A percentile compares a stretch with the other conserved stretches of the same genome.
phyloP scores from a whole-genome alignment of 2,888 invertebrate genomes.

The Mesorhabditis spiculigera region DNA sequence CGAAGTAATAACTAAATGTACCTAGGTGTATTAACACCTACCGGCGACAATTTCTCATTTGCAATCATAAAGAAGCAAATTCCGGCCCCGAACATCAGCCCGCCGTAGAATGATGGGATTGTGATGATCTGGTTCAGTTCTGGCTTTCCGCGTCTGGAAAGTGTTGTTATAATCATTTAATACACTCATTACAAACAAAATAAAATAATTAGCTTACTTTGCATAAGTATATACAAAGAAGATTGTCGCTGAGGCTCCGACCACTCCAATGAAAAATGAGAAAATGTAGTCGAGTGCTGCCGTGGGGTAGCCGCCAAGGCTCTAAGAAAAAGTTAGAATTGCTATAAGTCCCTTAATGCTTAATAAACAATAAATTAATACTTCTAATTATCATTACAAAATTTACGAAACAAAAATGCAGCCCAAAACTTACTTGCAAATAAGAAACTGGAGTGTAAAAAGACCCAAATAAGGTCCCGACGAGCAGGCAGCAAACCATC shows the following conservation, averaged over 20 bases:
- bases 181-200: neutral
- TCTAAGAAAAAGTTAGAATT: no score
- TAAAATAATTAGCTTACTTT: slow-evolving; percentile 24
- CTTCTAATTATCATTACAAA: no score
- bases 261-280: slow-evolving; percentile 61
- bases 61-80: slow-evolving; percentile 60
- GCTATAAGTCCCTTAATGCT: no score
- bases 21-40: neutral
- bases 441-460: slow-evolving; percentile 62
- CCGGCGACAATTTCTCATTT: slow-evolving; percentile 59
- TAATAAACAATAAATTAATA: no score
- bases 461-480: slow-evolving; percentile 61
- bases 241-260: slow-evolving; percentile 58
- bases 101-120: slow-evolving; percentile 60
- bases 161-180: no score
- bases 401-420: no score
- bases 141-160: neutral
- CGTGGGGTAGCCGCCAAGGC: slow-evolving; percentile 22
- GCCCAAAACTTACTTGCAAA: slow-evolving; percentile 35
- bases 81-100: slow-evolving; percentile 61
- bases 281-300: slow-evolving; percentile 59
- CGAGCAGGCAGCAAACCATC: slow-evolving; percentile 57
- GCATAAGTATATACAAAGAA: slow-evolving; percentile 59
- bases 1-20: neutral
- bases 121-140: slow-evolving; percentile 23